phyloP scores from a whole-genome alignment of 2,888 invertebrate genomes.

The Scrobipalpa atriplicella region DNA sequence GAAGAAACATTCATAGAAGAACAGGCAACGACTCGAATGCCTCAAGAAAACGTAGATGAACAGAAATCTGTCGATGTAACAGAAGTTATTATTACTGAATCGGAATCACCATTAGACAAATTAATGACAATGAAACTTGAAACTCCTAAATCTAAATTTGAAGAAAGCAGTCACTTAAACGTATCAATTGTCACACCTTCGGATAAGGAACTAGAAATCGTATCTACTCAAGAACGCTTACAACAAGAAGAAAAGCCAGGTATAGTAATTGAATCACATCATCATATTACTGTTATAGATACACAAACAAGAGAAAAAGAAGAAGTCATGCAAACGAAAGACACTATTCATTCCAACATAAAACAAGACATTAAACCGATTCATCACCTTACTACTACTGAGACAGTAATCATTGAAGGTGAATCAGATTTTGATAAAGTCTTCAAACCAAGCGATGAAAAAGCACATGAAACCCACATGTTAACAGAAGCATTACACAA shows the following conservation, averaged over 20 bases:
- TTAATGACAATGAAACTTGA: slow-evolving; percentile 44
- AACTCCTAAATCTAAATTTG: slow-evolving; percentile 52
- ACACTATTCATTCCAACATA: slow-evolving; percentile 40
- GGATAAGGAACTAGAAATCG: slow-evolving; percentile 64
- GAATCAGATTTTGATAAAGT: slow-evolving; percentile 44
- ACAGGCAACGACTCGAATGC: slow-evolving; percentile 36
- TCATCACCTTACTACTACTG: slow-evolving; percentile 59
- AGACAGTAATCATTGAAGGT: slow-evolving; percentile 60
- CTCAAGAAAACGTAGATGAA: slow-evolving; percentile 50
- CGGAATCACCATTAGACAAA: slow-evolving; percentile 47
- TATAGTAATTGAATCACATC: slow-evolving; percentile 51
- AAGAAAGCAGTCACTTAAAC: slow-evolving; percentile 68
- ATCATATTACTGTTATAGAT: slow-evolving; percentile 58
- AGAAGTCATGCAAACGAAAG: slow-evolving; percentile 42
- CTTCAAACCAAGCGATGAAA: slow-evolving; percentile 44
- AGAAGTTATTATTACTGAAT: slow-evolving; percentile 58
- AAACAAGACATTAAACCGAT: slow-evolving; percentile 53
- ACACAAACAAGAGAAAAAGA: slow-evolving; percentile 59
- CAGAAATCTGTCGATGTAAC: slow-evolving; percentile 58
- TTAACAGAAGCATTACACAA: slow-evolving; percentile 46
- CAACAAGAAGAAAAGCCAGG: slow-evolving; percentile 47
- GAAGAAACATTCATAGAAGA: slow-evolving; percentile 44
- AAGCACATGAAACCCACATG: slow-evolving; percentile 42
- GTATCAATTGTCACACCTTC: slow-evolving; percentile 68
- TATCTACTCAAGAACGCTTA: slow-evolving; percentile 38